phyloP scores from a whole-genome alignment of 2,113 vertebrate species.

The Bostrychus sinensis region DNA sequence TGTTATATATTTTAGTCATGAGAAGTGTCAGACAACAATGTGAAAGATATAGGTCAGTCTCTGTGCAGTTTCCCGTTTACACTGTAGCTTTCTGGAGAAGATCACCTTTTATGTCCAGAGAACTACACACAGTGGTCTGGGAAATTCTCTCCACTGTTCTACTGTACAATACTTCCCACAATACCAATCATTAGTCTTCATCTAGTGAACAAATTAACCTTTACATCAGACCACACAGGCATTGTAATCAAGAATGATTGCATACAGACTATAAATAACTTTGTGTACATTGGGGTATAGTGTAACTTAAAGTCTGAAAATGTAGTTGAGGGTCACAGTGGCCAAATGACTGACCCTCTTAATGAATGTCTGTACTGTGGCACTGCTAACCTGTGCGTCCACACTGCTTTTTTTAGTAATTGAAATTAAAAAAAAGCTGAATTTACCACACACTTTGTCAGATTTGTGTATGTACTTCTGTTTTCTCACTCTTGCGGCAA shows the following conservation, averaged over 20 bases:
- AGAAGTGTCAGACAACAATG: conserved; percentile 23
- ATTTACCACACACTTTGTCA: conserved; percentile 38
- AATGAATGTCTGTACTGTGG: conserved; percentile 40
- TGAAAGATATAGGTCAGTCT: conserved; percentile 23
- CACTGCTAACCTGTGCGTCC: conserved; percentile 5
- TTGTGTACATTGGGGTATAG: neutral
- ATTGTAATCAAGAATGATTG: neutral
- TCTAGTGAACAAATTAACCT: conserved; percentile 11
- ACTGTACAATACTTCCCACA: conserved; percentile 4
- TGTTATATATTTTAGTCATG: conserved; percentile 25
- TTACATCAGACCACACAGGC: conserved; percentile 28
- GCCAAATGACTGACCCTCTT: conserved; percentile 29
- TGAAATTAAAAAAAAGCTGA: conserved; percentile 45
- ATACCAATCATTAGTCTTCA: neutral
- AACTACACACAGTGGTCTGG: conserved; percentile 10
- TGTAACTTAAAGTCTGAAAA: neutral
- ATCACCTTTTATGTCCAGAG: conserved; percentile 34
- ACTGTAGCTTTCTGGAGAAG: conserved; percentile 12
- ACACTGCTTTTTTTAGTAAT: conserved; percentile 12
- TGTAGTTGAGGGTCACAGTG: conserved; percentile 1
- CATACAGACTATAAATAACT: neutral
- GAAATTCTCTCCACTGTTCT: conserved; percentile 7
- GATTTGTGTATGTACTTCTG: neutral
- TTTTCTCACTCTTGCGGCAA: neutral
- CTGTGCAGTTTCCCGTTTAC: conserved; percentile 26